Evolutionary conservation across 2,888 invertebrate species (phyloP), one percentile per base, ranked within the genome.

Genomic region (Polydesmus complanatus): DNA sequence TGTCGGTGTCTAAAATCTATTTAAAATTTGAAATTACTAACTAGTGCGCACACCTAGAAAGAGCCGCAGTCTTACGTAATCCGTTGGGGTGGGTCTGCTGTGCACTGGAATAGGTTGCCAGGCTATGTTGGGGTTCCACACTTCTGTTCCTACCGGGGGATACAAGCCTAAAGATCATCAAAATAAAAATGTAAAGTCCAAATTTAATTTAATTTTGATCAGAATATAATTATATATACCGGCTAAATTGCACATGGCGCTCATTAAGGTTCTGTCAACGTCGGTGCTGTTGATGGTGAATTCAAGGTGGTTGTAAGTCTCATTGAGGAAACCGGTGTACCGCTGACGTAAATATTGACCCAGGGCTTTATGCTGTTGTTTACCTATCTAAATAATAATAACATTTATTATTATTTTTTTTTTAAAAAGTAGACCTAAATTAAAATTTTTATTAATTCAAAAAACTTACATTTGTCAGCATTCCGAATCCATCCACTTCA

Each of bases 101-200:
- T 88, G 86, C 1, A 94, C 83, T 5, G 94, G 88, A 62, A 93
- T 83, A 0, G 94, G 94, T 69, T 88, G 86, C 94, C 94, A 95
- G 1, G 78, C 74, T 1, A 86, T 70, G 60, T 77, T 73, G 1
- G 66, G 56, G 49, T 72, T 70, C 65, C 71, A 71, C 53, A 62
- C 65, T 61, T 69, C 66, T 1, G 64, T 66, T 2, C 64, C 66
- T 66, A 71, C 69, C 0, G 74, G 74, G 2, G 74, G 74, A 62
- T 73, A 78, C 27, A 78, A 64, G n/a, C n/a, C n/a, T n/a, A n/a
- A n/a, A n/a, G n/a, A n/a, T n/a, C n/a, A n/a, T n/a, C n/a, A n/a
- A n/a, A n/a, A n/a, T n/a, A n/a, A n/a, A n/a, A n/a, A n/a, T n/a
- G n/a, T n/a, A n/a, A n/a, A n/a, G n/a, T n/a, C n/a, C n/a, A n/a